Evolutionary conservation across 2,888 invertebrate species (phyloP), one percentile per base, ranked within the genome.

Genomic region (Meganola albula): DNA sequence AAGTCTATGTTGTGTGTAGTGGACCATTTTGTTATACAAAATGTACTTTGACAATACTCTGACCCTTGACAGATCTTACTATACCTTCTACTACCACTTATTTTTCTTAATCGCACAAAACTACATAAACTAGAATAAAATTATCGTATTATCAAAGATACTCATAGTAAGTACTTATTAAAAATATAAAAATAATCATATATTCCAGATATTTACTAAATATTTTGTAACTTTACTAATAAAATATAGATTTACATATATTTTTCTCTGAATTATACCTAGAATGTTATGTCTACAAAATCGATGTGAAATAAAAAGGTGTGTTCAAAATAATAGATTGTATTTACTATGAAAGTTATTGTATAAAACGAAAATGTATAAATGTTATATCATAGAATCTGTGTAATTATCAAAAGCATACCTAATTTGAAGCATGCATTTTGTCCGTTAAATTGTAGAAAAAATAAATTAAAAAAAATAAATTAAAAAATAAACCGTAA

Each of bases 11-110:
- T 65, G 55, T 60, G 64, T 66, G 63, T 58, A 48, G 55, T 58
- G 64, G 69, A 69, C 64, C 63, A 63, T 42, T 58, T 63, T 53
- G 55, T 57, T 49, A 67, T 61, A 74, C 69, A 60, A 65, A 58
- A 58, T 44, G 53, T 63, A 54, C 55, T 61, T 79, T 79, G 83
- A 83, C 84, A 82, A 83, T 78, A 82, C 74, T 67, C 50, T 64
- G 63, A 74, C 63, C 64, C 65, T 74, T 78, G 77, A 82, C 79
- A 77, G 72, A 71, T 60, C 51, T 58, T 50, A 54, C 49, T 54
- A 63, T 50, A 47, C 56, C 42, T n/a, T 59, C 58, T 50, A 54
- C 49, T 54, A 63, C 50, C 48, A 57, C 42, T n/a, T 59, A 57
- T 61, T 74, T 68, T 74, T 39, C 22, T 46, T 48, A 67, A 63